Percentiles rank a stretch among this genome's conserved stretches.
Conservation (phyloP, 2,797 vertebrate genomes). For the Melanitta fusca region DNA sequence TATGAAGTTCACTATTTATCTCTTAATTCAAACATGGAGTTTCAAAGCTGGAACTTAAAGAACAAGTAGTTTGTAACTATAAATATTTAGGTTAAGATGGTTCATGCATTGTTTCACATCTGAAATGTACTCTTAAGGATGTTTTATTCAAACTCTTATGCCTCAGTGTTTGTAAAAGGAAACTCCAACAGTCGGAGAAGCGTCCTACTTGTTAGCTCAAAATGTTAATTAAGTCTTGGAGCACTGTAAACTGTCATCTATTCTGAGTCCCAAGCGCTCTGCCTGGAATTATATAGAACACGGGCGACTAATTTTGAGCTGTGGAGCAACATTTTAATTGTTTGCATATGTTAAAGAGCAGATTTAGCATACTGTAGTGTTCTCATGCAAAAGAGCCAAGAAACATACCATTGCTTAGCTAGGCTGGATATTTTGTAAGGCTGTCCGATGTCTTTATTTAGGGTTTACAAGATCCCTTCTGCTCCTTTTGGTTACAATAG, state of each 20-base stretch:
- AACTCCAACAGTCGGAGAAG: not conserved
- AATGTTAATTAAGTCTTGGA: not conserved
- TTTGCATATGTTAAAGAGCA: not conserved
- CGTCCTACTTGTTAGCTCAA: not conserved
- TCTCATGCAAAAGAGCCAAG: not conserved
- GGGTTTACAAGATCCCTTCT: not conserved
- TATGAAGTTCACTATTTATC: not conserved
- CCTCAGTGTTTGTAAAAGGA: not conserved
- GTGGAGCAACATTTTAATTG: not conserved
- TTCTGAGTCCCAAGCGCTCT: not conserved
- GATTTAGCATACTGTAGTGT: not conserved
- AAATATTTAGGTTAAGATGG: not conserved
- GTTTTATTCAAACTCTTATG: not conserved
- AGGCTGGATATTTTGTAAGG: not conserved
- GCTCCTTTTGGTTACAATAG: not conserved
- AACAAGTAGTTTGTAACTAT: not conserved
- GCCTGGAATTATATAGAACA: not conserved
- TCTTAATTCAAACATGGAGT: not conserved
- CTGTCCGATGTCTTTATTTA: not conserved
- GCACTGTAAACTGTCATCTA: not conserved
- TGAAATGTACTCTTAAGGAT: not conserved
- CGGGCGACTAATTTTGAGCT: not conserved
- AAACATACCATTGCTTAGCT: not conserved
- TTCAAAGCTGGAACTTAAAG: not conserved
- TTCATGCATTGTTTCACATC: not conserved